Base-by-base conservation (phyloP, 2,113 vertebrate genomes). In the Alectura lathami region DNA sequence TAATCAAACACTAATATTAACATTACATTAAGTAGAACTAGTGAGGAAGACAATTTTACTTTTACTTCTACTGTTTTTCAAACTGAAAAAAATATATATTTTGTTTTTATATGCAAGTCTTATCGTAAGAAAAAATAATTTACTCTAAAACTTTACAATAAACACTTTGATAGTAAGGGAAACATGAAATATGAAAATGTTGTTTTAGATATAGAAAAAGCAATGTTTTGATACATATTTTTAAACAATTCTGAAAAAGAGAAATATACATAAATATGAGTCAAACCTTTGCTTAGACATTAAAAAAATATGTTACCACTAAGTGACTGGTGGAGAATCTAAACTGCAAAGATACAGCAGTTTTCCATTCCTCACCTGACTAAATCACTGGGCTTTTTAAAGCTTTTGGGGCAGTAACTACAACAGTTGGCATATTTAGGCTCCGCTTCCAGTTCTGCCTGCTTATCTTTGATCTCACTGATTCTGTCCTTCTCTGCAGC, bases 381-480 rank as follows among this genome's bases (percentile, higher is more conserved):
- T 11, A 99, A 97, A 96, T 99, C 99, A 21, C 99, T 99, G 92
- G 99, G 99, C 88, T 99, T 99, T 98, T 99, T 99, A 97, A 99
- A 99, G 97, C 99, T 99, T 97, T 99, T 99, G 42, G 99, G 99
- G 81, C 99, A 99, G 62, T 96, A 99, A 86, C 84, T 98, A 92
- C 99, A 99, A 91, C 99, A 98, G 97, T 99, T 99, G 89, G 99
- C 98, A 7, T 99, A 99, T 97, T 99, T 99, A 40, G 99, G 99
- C 80, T 99, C 99, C 0, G 98, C 98, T 96, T 99, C 98, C 60
- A 99, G 96, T 91, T 99, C 99, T 5, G 98, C 98, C 8, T 98
- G 98, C 75, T 99, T 99, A 94, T 99, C 99, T 91, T 99, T 99
- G 81, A 99, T 98, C 97, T 99, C 99, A 29, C 99, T 99, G 96